phyloP scores from a whole-genome alignment of 2,113 vertebrate genomes.

The Nymphicus hollandicus region DNA sequence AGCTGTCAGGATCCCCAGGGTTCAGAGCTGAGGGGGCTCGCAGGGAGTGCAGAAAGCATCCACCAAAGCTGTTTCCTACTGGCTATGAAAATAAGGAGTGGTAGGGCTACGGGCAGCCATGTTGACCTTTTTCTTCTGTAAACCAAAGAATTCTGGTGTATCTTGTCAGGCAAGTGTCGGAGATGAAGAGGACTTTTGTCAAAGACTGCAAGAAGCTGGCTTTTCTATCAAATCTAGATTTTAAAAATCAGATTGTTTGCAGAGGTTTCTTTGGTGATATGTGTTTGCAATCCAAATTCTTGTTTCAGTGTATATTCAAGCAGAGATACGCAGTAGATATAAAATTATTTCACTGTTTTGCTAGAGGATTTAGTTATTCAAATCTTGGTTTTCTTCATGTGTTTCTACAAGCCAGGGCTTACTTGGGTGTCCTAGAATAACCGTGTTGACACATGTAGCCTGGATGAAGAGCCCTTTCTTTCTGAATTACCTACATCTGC shows the following conservation, averaged over 20 bases:
- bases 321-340: rapidly evolving
- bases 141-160: background rate
- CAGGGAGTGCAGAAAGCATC: background rate
- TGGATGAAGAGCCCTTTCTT: background rate
- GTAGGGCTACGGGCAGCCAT: background rate
- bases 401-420: background rate
- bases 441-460: background rate
- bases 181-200: background rate
- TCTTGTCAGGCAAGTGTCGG: rapidly evolving
- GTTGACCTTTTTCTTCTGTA: background rate
- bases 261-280: background rate
- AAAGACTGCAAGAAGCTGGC: background rate
- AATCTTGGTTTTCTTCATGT: background rate
- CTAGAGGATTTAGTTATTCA: background rate
- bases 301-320: background rate
- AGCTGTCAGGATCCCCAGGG: background rate
- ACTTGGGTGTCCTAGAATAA: background rate
- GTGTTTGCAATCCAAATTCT: background rate
- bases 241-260: background rate
- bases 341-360: background rate
- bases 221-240: background rate
- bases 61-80: background rate
- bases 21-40: background rate
- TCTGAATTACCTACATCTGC: background rate
- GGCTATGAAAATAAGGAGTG: background rate